Evolutionary conservation across 2,113 vertebrate species (phyloP), one percentile per base, ranked within the genome.

Genomic region (Pseudorectes ferrugineus): DNA sequence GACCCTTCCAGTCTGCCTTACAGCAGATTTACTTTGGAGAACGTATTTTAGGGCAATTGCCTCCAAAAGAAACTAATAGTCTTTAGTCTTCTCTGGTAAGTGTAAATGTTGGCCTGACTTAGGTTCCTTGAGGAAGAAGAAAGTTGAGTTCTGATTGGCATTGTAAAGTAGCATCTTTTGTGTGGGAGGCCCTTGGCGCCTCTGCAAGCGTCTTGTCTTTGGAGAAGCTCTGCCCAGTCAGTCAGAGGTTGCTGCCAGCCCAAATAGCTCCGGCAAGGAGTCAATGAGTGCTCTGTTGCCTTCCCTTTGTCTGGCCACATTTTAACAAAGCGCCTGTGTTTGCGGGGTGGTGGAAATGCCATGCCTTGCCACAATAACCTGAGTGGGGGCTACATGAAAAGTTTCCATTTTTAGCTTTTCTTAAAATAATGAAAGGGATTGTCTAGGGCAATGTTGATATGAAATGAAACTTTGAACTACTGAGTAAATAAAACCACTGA

Each of bases 401-500:
- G 38, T 72, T 95, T 81, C 84, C 62, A 54, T 85, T 54, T 84
- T 94, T 91, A 92, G n/a, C 22, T 92, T 89, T 85, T 77, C 63
- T 66, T 75, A 63, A 84, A 89, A 92, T 91, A 88, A 80, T 71
- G 66, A 28, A 68, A 52, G 20, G 31, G 57, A 59, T 91, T 95
- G 70, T 95, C 73, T 89, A 2, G 8, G 49, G 6, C 26, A 55
- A 4, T 22, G 36, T 48, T 81, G 65, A 89, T 81, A 68, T 49
- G 59, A 66, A 86, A 29, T 83, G 55, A 81, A 89, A 94, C 76
- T 84, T 88, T 59, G 59, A 89, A 91, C 61, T 91, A 2, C 11
- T 61, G 65, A 75, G 75, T 91, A 95, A 96, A 91, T 91, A 75
- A 96, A 92, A 40, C 46, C n/a, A 68, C 26, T 31, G 59, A 89